Percentiles rank a stretch among this genome's conserved stretches.
These are phyloP conservation scores for Oreochromis niloticus DNA, from an alignment of 2,113 vertebrate species.

Conservation along the genomic window DNA sequence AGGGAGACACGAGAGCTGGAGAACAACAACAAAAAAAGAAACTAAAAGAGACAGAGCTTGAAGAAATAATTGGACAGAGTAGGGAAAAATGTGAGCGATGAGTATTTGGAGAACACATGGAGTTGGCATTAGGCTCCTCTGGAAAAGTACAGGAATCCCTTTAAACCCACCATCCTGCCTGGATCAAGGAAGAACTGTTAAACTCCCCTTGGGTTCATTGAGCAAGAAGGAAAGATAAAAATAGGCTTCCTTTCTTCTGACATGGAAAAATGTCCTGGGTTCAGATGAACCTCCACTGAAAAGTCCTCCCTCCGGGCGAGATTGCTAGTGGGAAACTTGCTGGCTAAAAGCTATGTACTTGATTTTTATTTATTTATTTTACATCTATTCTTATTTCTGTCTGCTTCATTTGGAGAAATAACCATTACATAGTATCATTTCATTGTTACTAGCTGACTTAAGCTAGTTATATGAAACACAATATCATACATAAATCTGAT, in stretches of 20 bases:
- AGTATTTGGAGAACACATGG: not conserved
- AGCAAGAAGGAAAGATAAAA: conserved; percentile 41
- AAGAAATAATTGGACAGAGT: not conserved
- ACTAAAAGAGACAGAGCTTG: not conserved
- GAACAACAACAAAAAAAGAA: not conserved
- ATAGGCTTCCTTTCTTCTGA: conserved; percentile 41
- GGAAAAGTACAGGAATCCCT: conserved; percentile 24
- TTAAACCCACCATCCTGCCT: conserved; percentile 29
- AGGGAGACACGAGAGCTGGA: not conserved
- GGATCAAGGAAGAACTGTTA: conserved; percentile 37
- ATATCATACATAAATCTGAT: not conserved
- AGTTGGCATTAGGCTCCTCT: not conserved
- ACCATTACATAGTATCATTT: not conserved
- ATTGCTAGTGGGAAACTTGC: not conserved
- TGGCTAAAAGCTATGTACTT: not conserved
- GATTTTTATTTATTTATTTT: not conserved
- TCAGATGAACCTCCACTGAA: conserved; percentile 41
- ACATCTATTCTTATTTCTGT: not conserved
- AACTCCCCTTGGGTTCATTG: conserved; percentile 25
- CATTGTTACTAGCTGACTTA: accelerated
- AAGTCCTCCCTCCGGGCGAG: not conserved
- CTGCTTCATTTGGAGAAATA: not conserved
- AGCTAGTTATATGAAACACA: not conserved
- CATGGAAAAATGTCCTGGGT: conserved; percentile 46
- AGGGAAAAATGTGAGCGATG: not conserved